Evolutionary conservation across 2,113 vertebrate species (phyloP).

Genomic region (Cynoglossus semilaevis): DNA sequence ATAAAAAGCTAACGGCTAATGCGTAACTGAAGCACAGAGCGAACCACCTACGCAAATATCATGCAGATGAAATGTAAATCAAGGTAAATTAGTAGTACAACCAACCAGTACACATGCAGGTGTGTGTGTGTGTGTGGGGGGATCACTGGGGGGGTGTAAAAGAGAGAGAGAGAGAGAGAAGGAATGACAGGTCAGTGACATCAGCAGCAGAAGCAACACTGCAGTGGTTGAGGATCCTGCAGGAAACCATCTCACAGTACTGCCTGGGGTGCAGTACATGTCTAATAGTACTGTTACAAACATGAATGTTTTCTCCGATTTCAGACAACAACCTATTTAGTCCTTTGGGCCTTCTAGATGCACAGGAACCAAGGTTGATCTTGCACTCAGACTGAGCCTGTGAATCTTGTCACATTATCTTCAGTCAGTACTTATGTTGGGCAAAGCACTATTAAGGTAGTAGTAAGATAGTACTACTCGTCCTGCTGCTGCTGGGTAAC

Average conservation of each 20-base stretch:
- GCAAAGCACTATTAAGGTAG: no score
- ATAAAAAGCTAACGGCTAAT: constrained; percentile 40
- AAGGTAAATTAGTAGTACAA: constrained; percentile 34
- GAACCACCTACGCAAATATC: constrained; percentile 30
- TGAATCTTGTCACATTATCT: constrained; percentile 23
- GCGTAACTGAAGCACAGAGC: constrained; percentile 8
- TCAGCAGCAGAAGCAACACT: constrained; percentile 11
- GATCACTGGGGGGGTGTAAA: no score
- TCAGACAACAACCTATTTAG: constrained; percentile 55
- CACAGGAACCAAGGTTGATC: constrained; percentile 57
- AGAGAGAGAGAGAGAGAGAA: no score
- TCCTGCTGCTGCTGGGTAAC: no score
- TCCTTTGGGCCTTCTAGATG: constrained; percentile 60
- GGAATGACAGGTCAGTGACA: constrained; percentile 19
- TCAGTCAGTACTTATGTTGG: no score
- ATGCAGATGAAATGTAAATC: constrained; percentile 42
- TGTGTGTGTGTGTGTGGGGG: no score
- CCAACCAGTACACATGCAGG: neutral
- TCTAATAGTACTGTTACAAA: constrained; percentile 40
- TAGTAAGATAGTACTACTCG: no score
- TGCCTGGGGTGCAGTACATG: constrained; percentile 55
- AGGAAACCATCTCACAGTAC: constrained; percentile 28
- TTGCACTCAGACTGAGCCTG: constrained; percentile 24
- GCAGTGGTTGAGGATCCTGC: constrained; percentile 23
- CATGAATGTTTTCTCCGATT: constrained; percentile 36